Conservation (phyloP, 1,140 invertebrate genomes). For the Pantala flavescens region DNA sequence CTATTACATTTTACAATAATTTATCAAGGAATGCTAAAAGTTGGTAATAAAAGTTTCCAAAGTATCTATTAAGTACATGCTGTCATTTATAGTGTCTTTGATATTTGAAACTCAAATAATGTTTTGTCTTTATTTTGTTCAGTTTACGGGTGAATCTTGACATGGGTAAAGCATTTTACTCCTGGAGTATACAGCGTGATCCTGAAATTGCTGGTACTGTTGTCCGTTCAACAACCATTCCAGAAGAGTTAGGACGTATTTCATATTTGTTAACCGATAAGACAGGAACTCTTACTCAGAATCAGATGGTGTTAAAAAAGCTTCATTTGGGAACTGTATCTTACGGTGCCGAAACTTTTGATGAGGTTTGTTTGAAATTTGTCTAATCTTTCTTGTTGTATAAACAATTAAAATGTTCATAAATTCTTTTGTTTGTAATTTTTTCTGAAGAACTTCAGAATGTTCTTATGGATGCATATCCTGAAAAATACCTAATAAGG, state of each 20-base stretch:
- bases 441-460: too few relatives aligned
- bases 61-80: too few relatives aligned
- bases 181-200: constrained; percentile 92
- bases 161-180: constrained; percentile 96
- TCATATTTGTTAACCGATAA: constrained; percentile 95
- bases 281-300: constrained; percentile 96
- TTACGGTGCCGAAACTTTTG: constrained; percentile 78
- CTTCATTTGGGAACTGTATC: constrained; percentile 83
- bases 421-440: too few relatives aligned
- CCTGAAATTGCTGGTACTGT: constrained; percentile 86
- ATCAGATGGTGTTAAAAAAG: constrained; percentile 97
- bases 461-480: too few relatives aligned
- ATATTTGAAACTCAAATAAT: too few relatives aligned
- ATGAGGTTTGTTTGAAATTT: constrained; percentile 53
- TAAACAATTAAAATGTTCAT: background rate
- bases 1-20: too few relatives aligned
- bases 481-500: too few relatives aligned
- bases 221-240: constrained; percentile 97
- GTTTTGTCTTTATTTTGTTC: constrained; percentile 13
- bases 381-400: background rate
- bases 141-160: constrained; percentile 96
- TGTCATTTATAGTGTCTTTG: too few relatives aligned
- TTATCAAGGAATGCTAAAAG: too few relatives aligned
- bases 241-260: constrained; percentile 94
- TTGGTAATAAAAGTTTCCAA: too few relatives aligned